phyloP scores from a whole-genome alignment of 2,113 vertebrate species.

The Cheirogaleus medius region DNA sequence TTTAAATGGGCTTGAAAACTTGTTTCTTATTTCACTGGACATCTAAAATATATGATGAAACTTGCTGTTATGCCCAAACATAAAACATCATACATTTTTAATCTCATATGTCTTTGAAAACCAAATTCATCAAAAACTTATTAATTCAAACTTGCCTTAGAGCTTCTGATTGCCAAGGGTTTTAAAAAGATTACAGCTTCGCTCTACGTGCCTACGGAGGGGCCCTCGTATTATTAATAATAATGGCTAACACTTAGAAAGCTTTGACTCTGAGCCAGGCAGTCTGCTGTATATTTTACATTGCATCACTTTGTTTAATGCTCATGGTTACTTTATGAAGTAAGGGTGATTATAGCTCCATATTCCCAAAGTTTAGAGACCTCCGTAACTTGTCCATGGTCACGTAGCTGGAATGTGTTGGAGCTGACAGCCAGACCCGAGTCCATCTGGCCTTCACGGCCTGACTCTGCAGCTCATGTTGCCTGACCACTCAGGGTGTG shows the following conservation, averaged over 20 bases:
- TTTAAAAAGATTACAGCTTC: conserved; percentile 15
- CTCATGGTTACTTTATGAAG: neutral
- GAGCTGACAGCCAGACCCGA: neutral
- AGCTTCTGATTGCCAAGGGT: neutral
- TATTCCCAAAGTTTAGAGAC: neutral
- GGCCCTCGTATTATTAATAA: neutral
- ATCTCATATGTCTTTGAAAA: conserved; percentile 44
- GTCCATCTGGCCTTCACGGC: neutral
- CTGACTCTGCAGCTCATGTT: neutral
- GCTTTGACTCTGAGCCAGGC: neutral
- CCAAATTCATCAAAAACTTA: conserved; percentile 52
- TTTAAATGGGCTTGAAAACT: conserved; percentile 9
- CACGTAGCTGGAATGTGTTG: neutral
- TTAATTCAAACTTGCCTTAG: conserved; percentile 5
- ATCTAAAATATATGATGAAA: conserved; percentile 26
- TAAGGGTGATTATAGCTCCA: neutral
- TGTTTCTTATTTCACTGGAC: conserved; percentile 16
- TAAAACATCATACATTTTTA: conserved; percentile 22
- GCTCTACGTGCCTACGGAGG: neutral
- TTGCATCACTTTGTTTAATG: neutral
- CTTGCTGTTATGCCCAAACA: conserved; percentile 20
- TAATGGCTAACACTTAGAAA: neutral
- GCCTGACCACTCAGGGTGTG: accelerated
- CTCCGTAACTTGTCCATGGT: neutral
- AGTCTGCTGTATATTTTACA: neutral